phyloP scores from a whole-genome alignment of 2,113 vertebrate species.

The Pristiophorus japonicus region DNA sequence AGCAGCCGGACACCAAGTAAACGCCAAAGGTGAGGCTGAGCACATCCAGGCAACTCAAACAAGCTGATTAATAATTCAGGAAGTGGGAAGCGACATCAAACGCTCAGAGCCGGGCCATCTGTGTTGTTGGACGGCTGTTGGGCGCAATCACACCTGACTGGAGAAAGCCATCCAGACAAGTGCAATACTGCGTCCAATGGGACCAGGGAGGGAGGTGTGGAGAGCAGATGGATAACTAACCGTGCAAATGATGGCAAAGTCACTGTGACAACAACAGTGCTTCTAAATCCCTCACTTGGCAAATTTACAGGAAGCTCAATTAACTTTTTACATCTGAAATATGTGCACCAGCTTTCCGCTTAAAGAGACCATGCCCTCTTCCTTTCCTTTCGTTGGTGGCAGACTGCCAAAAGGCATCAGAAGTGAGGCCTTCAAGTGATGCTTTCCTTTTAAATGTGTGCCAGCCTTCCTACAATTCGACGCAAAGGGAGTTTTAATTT shows the following conservation, averaged over 20 bases:
- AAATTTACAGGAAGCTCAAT: slow-evolving; percentile 37
- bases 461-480: background rate
- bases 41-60: slow-evolving; percentile 19
- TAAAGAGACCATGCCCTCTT: slow-evolving; percentile 12
- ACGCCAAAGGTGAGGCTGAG: background rate
- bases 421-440: background rate
- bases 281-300: slow-evolving; percentile 35
- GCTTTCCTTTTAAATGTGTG: background rate
- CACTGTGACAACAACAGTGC: slow-evolving; percentile 37
- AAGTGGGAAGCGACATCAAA: slow-evolving; percentile 33
- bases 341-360: slow-evolving; percentile 19
- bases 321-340: slow-evolving; percentile 37
- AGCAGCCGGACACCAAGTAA: background rate
- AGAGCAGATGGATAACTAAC: slow-evolving; percentile 37
- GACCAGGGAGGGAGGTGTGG: background rate
- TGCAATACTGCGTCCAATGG: slow-evolving; percentile 26
- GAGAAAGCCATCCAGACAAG: slow-evolving; percentile 37
- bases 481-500: background rate
- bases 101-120: slow-evolving; percentile 36
- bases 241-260: slow-evolving; percentile 37
- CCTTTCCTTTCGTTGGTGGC: background rate
- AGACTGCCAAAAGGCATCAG: background rate
- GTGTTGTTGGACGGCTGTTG: slow-evolving; percentile 29
- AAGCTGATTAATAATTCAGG: slow-evolving; percentile 41
- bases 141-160: slow-evolving; percentile 40